These are phyloP conservation scores for Leptinotarsa rubiginosa DNA, from an alignment of 2,888 invertebrate species.

Conservation along the genomic window DNA sequence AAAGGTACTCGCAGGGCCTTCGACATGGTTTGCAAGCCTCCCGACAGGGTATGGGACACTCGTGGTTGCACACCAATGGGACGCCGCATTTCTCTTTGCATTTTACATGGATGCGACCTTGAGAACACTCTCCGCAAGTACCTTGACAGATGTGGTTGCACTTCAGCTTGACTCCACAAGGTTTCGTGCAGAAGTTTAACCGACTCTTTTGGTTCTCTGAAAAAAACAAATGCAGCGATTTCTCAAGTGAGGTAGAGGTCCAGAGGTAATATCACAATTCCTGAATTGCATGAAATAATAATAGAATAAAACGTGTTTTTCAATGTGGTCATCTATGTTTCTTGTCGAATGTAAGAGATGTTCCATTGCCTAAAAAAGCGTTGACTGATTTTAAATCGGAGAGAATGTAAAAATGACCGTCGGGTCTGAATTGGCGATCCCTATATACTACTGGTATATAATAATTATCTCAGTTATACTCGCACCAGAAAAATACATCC, in stretches of 20 bases:
- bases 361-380: too few species aligned
- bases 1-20: constrained; percentile 67
- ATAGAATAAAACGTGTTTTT: too few species aligned
- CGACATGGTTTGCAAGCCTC: constrained; percentile 72
- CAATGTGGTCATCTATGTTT: too few species aligned
- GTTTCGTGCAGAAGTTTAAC: constrained; percentile 61
- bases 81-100: constrained; percentile 71
- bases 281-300: neutral
- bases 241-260: neutral
- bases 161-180: constrained; percentile 65
- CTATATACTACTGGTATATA: too few species aligned
- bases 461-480: too few species aligned
- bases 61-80: constrained; percentile 73
- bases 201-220: too few species aligned
- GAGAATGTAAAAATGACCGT: too few species aligned
- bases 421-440: too few species aligned
- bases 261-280: neutral
- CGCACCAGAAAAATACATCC: too few species aligned
- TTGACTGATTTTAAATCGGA: too few species aligned
- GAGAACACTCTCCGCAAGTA: constrained; percentile 70
- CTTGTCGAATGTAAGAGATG: too few species aligned
- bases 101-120: constrained; percentile 72
- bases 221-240: too few species aligned
- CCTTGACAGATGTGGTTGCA: constrained; percentile 71
- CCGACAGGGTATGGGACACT: constrained; percentile 71